A percentile compares a stretch with the other conserved stretches of the same genome.
Evolutionary conservation across 2,797 vertebrate genomes (phyloP).

Genomic region (Liparis tanakae): DNA sequence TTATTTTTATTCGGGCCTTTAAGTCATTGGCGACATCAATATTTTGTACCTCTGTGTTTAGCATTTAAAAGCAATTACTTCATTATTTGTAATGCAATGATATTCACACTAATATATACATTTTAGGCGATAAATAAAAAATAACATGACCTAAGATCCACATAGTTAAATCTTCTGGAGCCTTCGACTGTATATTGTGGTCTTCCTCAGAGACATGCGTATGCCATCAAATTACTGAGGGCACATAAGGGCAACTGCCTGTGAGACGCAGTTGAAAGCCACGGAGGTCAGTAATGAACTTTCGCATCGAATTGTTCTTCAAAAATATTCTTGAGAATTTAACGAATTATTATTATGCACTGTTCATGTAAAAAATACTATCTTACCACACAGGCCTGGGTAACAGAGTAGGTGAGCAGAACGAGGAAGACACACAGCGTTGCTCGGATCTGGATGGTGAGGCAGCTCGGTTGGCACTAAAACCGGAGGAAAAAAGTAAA

Average conservation of each 20-base stretch:
- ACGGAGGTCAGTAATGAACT: not conserved
- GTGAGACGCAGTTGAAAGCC: not conserved
- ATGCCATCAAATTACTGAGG: not conserved
- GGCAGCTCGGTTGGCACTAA: slow-evolving; percentile 97
- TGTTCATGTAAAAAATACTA: not conserved
- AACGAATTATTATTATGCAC: not conserved
- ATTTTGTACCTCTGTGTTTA: not conserved
- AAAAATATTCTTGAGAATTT: not conserved
- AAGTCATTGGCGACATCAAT: not conserved
- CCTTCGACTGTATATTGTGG: not conserved
- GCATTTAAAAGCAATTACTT: not conserved
- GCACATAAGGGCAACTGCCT: not conserved
- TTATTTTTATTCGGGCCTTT: not conserved
- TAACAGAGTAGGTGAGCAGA: slow-evolving; percentile 92
- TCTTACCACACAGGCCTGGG: slow-evolving; percentile 97
- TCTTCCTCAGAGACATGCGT: not conserved
- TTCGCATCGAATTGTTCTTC: not conserved
- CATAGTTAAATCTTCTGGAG: not conserved
- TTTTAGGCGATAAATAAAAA: not conserved
- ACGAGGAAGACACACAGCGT: slow-evolving; percentile 92
- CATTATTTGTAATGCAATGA: not conserved
- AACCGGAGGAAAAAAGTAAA: slow-evolving; percentile 38
- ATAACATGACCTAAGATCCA: not conserved
- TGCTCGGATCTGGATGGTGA: slow-evolving; percentile 96
- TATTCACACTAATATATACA: not conserved